These are phyloP conservation scores for Xestia c-nigrum DNA, from an alignment of 2,888 invertebrate species.

Conservation along the genomic window DNA sequence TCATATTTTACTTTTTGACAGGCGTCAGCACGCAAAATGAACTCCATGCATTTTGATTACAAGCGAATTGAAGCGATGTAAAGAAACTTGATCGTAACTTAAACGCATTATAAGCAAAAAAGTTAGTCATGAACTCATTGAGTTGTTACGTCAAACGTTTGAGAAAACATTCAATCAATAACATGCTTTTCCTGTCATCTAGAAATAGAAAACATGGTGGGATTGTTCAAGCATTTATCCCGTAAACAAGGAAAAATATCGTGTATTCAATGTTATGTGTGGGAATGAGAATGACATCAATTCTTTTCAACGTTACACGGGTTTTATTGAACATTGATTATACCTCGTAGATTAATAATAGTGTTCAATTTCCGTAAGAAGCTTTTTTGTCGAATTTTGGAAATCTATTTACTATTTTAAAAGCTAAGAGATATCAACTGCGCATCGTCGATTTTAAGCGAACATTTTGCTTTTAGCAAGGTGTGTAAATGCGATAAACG, in stretches of 20 bases:
- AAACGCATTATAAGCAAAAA: slow-evolving; percentile 9
- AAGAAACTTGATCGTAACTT: slow-evolving; percentile 28
- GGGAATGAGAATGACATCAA: slow-evolving; percentile 15
- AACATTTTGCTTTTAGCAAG: slow-evolving; percentile 39
- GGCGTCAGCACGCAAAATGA: slow-evolving; percentile 42
- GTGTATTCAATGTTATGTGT: slow-evolving; percentile 14
- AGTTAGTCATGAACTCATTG: slow-evolving; percentile 2
- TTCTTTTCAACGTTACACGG: slow-evolving; percentile 10
- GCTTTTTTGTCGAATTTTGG: background rate
- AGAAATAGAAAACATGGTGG: slow-evolving; percentile 38
- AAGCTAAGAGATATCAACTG: background rate
- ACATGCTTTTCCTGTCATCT: slow-evolving; percentile 26
- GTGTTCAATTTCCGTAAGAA: background rate
- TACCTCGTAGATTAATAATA: background rate
- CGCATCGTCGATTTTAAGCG: background rate
- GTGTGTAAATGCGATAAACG: slow-evolving; percentile 47
- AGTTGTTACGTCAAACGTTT: slow-evolving; percentile 17
- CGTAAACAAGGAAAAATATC: slow-evolving; percentile 50
- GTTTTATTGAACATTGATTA: background rate
- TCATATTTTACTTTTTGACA: slow-evolving; percentile 51
- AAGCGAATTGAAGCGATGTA: slow-evolving; percentile 20
- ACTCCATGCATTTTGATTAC: slow-evolving; percentile 48
- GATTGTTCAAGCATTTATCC: slow-evolving; percentile 16
- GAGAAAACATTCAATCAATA: slow-evolving; percentile 38
- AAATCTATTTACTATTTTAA: background rate